Evolutionary conservation across 35 echinoderm and acorn worm species (phyloP).

Genomic region (Ptychodera flava): DNA sequence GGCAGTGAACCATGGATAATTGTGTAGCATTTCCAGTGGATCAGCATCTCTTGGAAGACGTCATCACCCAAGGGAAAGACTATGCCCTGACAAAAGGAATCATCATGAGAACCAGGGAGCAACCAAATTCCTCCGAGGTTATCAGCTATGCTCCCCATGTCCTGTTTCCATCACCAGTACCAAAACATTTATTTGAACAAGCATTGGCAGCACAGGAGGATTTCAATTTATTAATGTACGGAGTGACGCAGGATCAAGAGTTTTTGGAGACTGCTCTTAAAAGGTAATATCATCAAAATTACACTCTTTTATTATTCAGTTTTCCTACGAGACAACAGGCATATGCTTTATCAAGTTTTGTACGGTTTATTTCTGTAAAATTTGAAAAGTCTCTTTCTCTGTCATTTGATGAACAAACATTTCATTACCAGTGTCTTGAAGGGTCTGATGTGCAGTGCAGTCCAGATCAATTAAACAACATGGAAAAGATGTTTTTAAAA

Average conservation of each 20-base stretch:
- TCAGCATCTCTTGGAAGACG: not conserved
- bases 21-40: not conserved
- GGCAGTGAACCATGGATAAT: not conserved
- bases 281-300: conserved; percentile 27
- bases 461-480: no score
- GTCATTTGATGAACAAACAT: no score
- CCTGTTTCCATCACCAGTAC: conserved; percentile 62
- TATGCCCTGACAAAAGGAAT: conserved; percentile 44
- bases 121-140: conserved; percentile 34
- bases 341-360: no score
- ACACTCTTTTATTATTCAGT: not conserved
- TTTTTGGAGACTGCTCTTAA: conserved; percentile 58
- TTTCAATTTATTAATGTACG: conserved; percentile 50
- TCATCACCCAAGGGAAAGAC: conserved; percentile 56
- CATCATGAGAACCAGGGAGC: conserved; percentile 39
- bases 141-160: conserved; percentile 50
- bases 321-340: no score
- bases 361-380: not conserved
- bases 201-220: conserved; percentile 33
- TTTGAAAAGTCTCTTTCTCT: conserved; percentile 7
- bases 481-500: no score
- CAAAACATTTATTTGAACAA: conserved; percentile 48
- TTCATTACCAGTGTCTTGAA: no score
- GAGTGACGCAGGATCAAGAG: conserved; percentile 51
- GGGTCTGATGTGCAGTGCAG: no score